Percentiles rank a stretch among this genome's conserved stretches.
These are phyloP conservation scores for Paracyclopina nana DNA, from an alignment of 1,140 invertebrate genomes.

Conservation along the genomic window DNA sequence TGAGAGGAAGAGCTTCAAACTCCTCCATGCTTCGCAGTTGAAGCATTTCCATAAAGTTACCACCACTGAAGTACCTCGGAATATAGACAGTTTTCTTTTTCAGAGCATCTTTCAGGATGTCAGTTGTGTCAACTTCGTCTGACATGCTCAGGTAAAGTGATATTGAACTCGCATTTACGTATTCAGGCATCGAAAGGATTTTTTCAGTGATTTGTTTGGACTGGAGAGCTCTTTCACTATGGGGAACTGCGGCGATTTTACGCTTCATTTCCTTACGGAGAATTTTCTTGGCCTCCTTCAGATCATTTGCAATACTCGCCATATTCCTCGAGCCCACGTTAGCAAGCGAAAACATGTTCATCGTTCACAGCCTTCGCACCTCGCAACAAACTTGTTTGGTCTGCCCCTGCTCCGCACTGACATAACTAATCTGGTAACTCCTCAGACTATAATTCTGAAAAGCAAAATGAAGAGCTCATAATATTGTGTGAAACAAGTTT, in stretches of 20 bases:
- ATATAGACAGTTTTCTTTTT: neutral
- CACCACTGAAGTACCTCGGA: neutral
- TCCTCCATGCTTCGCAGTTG: neutral
- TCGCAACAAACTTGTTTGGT: too few species aligned
- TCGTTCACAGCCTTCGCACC: too few species aligned
- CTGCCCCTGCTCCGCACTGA: too few species aligned
- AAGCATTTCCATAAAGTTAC: neutral
- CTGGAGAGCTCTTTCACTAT: neutral
- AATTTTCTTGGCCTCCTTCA: neutral
- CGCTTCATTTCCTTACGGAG: neutral
- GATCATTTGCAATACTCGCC: too few species aligned
- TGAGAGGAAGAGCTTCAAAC: neutral
- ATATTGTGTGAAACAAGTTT: too few species aligned
- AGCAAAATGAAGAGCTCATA: too few species aligned
- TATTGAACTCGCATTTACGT: neutral
- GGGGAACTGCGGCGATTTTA: neutral
- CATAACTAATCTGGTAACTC: too few species aligned
- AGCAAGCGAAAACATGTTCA: too few species aligned
- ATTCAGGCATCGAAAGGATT: neutral
- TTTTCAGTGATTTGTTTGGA: neutral
- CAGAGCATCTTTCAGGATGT: neutral
- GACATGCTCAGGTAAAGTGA: neutral
- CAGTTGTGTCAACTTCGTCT: neutral
- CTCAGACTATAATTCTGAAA: too few species aligned
- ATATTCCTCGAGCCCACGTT: too few species aligned